Conservation (phyloP, 2,113 vertebrate species). For the Pungitius pungitius region DNA sequence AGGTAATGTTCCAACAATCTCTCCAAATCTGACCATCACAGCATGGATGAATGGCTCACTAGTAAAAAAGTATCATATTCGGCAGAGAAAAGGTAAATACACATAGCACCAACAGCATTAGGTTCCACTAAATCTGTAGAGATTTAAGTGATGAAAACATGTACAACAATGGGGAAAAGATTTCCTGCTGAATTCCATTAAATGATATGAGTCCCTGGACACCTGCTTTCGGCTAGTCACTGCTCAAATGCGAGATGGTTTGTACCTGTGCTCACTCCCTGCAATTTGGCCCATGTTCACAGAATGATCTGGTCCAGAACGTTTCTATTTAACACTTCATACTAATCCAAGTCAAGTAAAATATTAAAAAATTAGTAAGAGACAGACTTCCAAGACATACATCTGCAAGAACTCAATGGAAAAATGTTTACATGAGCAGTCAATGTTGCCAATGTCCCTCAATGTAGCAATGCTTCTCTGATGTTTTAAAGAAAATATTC, state of each 20-base stretch:
- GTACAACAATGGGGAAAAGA: neutral
- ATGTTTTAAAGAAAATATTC: neutral
- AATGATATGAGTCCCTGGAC: constrained; percentile 10
- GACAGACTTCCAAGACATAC: neutral
- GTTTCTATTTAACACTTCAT: constrained; percentile 8
- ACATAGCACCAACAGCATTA: neutral
- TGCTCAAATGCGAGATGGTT: constrained; percentile 38
- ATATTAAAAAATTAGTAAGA: neutral
- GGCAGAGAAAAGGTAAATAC: constrained; percentile 2
- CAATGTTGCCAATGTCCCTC: neutral
- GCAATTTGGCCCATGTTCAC: neutral
- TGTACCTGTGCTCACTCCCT: constrained; percentile 2
- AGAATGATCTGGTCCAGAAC: constrained; percentile 11
- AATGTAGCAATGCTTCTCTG: neutral
- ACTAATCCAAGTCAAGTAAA: neutral
- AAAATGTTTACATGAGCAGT: constrained; percentile 1
- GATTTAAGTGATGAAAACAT: neutral
- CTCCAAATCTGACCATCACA: constrained; percentile 24
- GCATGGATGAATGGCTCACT: neutral
- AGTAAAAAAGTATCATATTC: neutral
- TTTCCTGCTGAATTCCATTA: constrained; percentile 11
- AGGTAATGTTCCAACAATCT: constrained; percentile 42
- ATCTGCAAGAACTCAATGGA: constrained; percentile 7
- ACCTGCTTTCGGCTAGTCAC: constrained; percentile 7
- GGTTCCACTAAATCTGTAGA: neutral